Evolutionary conservation across 2,888 invertebrate species (phyloP).

Genomic region (Boloria euphrosyne): DNA sequence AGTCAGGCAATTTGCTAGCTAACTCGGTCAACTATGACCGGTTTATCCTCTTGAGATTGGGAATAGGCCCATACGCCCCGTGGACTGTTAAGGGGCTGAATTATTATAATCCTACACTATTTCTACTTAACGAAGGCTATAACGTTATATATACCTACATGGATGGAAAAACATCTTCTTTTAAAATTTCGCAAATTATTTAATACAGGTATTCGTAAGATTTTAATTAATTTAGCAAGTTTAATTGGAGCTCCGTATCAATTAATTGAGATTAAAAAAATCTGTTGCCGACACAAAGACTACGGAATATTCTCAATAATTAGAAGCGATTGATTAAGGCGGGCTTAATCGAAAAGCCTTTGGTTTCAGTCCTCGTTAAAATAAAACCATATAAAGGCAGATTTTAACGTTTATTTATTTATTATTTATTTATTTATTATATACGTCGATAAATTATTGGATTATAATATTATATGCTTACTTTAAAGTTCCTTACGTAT

Average conservation of each 20-base stretch:
- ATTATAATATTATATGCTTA: background rate
- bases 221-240: slow-evolving; percentile 16
- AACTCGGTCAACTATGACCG: too few species aligned
- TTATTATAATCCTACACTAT: too few species aligned
- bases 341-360: slow-evolving; percentile 15
- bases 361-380: slow-evolving; percentile 1
- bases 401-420: too few species aligned
- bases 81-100: too few species aligned
- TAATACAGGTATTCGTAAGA: background rate
- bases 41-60: too few species aligned
- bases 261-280: slow-evolving; percentile 34
- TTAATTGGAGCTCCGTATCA: slow-evolving; percentile 27
- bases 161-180: background rate
- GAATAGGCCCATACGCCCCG: too few species aligned
- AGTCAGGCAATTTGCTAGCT: too few species aligned
- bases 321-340: slow-evolving; percentile 32
- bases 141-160: too few species aligned
- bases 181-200: background rate
- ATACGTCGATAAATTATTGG: background rate
- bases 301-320: slow-evolving; percentile 27
- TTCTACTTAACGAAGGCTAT: too few species aligned
- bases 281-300: slow-evolving; percentile 32
- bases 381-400: slow-evolving; percentile 2
- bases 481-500: background rate
- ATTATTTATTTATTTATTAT: too few species aligned